phyloP scores from a whole-genome alignment of 64 coral and sea anemone genomes.

The Catalaphyllia jardinei region DNA sequence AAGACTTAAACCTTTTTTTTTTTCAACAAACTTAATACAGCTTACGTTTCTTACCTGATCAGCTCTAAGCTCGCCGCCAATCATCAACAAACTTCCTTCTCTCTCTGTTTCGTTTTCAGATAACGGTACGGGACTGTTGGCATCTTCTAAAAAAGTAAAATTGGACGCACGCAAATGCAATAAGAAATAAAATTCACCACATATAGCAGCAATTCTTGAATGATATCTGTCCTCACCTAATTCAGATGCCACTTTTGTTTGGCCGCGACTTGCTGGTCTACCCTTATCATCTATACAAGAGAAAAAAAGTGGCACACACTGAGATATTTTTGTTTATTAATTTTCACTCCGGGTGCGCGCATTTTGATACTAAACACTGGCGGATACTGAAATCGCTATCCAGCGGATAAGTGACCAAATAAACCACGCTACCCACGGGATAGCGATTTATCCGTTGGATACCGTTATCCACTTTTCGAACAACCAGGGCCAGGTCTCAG shows the following conservation, averaged over 20 bases:
- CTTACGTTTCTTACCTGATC: background rate
- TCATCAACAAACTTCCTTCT: background rate
- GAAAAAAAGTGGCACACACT: background rate
- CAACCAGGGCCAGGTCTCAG: too few species aligned
- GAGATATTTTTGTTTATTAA: too few species aligned
- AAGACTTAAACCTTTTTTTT: too few species aligned
- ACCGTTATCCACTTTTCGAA: too few species aligned
- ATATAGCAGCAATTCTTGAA: background rate
- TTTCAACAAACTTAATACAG: too few species aligned
- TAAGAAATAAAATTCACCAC: background rate
- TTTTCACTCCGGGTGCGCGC: too few species aligned
- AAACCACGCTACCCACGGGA: too few species aligned
- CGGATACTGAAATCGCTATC: too few species aligned
- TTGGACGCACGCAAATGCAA: background rate
- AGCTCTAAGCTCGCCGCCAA: background rate
- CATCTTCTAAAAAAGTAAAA: background rate
- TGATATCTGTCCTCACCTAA: background rate
- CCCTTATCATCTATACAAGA: background rate
- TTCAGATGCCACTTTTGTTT: background rate
- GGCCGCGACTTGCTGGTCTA: background rate
- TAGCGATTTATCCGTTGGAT: too few species aligned
- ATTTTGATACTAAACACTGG: too few species aligned
- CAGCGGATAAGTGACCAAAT: too few species aligned
- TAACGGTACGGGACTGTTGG: background rate
- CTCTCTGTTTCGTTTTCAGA: background rate